Evolutionary conservation across 2,113 vertebrate genomes (phyloP).

Genomic region (Melierax canorus): DNA sequence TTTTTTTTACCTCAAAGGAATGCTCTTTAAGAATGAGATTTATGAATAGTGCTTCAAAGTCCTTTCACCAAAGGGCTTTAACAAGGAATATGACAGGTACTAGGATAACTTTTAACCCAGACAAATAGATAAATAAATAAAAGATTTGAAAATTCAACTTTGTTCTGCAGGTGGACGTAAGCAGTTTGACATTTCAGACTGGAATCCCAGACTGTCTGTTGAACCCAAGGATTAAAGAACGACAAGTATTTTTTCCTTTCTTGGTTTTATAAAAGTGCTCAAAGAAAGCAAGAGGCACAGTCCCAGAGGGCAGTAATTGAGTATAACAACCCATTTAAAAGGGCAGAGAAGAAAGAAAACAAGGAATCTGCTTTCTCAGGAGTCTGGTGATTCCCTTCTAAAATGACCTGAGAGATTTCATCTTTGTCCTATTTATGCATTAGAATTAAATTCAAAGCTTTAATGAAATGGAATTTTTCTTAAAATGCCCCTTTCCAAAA

Average conservation of each 20-base stretch:
- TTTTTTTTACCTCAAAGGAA: not conserved
- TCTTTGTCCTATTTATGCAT: not conserved
- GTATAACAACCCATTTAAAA: not conserved
- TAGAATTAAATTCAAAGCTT: not conserved
- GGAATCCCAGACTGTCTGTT: not conserved
- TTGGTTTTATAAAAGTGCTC: not conserved
- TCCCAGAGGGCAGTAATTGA: not conserved
- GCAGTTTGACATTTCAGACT: slow-evolving; percentile 45
- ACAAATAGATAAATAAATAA: slow-evolving; percentile 34
- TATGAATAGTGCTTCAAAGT: slow-evolving; percentile 31
- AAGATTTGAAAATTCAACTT: slow-evolving; percentile 49
- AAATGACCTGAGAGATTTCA: not conserved
- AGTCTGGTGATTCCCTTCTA: not conserved
- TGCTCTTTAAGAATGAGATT: not conserved
- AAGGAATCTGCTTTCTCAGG: not conserved
- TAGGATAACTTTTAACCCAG: slow-evolving; percentile 7
- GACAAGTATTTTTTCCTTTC: not conserved
- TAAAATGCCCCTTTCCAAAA: not conserved
- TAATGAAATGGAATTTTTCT: not conserved
- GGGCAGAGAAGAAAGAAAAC: not conserved
- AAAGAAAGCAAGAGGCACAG: not conserved
- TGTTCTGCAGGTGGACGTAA: not conserved
- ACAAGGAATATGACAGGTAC: slow-evolving; percentile 14
- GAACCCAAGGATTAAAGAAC: slow-evolving; percentile 6
- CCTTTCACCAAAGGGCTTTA: slow-evolving; percentile 23